Conservation (phyloP, 2,797 vertebrate genomes). For the Hypotaenidia okinawae region DNA sequence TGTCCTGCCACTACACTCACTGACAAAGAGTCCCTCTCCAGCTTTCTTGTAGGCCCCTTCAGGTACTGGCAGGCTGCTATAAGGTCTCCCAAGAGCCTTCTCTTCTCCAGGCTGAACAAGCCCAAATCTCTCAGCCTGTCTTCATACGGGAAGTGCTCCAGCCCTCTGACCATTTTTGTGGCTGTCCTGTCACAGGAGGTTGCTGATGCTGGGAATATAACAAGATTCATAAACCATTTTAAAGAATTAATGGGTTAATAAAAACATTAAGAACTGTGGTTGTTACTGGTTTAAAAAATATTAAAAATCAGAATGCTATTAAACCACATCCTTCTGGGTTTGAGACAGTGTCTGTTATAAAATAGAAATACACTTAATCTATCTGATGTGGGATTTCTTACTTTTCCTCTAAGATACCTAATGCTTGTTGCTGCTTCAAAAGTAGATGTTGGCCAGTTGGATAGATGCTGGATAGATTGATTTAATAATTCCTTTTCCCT, state of each 20-base stretch:
- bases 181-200: neutral
- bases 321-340: neutral
- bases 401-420: neutral
- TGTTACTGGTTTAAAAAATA: neutral
- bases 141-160: too few species aligned
- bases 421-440: neutral
- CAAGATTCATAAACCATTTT: neutral
- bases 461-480: neutral
- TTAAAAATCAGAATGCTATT: neutral
- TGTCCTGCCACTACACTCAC: too few species aligned
- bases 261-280: neutral
- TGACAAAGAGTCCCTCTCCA: too few species aligned
- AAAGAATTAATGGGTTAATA: neutral
- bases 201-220: neutral
- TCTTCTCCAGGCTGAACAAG: too few species aligned
- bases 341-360: neutral
- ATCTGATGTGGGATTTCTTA: neutral
- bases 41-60: too few species aligned
- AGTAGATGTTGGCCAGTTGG: neutral
- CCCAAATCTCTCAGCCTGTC: too few species aligned
- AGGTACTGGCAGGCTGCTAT: too few species aligned
- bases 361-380: neutral
- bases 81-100: too few species aligned
- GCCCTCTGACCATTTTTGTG: too few species aligned
- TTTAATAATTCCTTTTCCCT: neutral